Evolutionary conservation across 2,113 vertebrate genomes (phyloP).

Genomic region (Hydrochoerus hydrochaeris): DNA sequence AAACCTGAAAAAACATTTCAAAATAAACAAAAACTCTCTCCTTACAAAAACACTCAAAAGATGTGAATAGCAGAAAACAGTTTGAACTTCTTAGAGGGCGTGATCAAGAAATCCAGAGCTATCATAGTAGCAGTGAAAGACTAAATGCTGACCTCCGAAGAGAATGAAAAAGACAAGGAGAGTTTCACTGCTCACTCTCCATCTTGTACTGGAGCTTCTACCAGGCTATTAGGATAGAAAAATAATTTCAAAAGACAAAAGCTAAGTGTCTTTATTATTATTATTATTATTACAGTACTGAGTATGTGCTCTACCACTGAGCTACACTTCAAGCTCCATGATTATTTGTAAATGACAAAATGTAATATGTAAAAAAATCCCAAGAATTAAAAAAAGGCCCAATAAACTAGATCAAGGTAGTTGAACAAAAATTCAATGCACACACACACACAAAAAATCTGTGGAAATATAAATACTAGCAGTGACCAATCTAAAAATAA

Average conservation of each 20-base stretch:
- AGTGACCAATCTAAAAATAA: neutral
- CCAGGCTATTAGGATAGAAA: neutral
- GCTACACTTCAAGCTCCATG: neutral
- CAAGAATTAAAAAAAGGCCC: neutral
- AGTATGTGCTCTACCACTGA: neutral
- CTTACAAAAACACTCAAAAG: neutral
- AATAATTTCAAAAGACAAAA: neutral
- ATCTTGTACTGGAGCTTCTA: neutral
- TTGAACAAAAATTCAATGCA: neutral
- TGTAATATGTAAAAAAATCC: neutral
- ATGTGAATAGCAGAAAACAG: neutral
- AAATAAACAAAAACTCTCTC: neutral
- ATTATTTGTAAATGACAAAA: neutral
- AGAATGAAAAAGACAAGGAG: neutral
- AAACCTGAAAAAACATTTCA: too few relatives aligned
- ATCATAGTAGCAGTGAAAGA: neutral
- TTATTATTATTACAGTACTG: neutral
- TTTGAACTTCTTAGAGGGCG: too few relatives aligned
- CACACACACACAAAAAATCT: neutral
- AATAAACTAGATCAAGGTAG: neutral
- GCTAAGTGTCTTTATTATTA: neutral
- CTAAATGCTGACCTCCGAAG: fast-evolving
- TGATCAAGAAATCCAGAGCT: too few relatives aligned
- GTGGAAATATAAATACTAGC: too few relatives aligned
- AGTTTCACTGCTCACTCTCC: neutral